Percentiles rank a stretch among this genome's conserved stretches.
phyloP scores from a whole-genome alignment of 35 echinoderm and acorn worm genomes.

The Lytechinus pictus region DNA sequence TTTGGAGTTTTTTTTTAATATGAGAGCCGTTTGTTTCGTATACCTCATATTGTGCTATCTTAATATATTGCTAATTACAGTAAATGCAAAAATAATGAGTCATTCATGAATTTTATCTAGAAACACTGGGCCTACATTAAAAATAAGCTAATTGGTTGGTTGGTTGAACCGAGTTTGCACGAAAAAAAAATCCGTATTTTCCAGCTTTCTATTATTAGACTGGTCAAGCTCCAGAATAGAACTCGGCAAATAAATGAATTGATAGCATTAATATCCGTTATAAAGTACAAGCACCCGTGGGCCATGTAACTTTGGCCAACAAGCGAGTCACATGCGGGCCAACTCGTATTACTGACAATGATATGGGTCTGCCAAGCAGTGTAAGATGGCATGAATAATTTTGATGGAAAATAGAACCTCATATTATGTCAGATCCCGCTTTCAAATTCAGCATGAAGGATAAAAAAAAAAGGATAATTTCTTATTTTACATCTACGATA shows the following conservation, averaged over 20 bases:
- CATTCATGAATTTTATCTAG: too few relatives aligned
- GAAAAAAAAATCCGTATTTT: too few relatives aligned
- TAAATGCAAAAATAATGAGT: too few relatives aligned
- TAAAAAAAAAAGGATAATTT: background rate
- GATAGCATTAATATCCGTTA: background rate
- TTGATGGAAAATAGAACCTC: background rate
- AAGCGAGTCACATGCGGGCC: background rate
- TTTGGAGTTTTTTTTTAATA: too few relatives aligned
- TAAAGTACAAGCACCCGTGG: background rate
- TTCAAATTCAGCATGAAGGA: background rate
- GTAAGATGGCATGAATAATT: background rate
- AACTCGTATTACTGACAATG: conserved; percentile 3
- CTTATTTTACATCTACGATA: background rate
- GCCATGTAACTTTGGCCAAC: background rate
- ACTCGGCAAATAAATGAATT: background rate
- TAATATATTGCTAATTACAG: too few relatives aligned
- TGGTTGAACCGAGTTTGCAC: too few relatives aligned
- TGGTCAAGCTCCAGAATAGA: background rate
- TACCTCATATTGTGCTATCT: too few relatives aligned
- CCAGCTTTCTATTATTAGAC: background rate
- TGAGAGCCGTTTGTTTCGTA: too few relatives aligned
- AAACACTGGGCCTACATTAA: too few relatives aligned
- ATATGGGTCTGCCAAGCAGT: background rate
- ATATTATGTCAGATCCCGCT: background rate
- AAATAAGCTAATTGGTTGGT: too few relatives aligned